phyloP scores from a whole-genome alignment of 2,113 vertebrate genomes.

The Girardinichthys multiradiatus region DNA sequence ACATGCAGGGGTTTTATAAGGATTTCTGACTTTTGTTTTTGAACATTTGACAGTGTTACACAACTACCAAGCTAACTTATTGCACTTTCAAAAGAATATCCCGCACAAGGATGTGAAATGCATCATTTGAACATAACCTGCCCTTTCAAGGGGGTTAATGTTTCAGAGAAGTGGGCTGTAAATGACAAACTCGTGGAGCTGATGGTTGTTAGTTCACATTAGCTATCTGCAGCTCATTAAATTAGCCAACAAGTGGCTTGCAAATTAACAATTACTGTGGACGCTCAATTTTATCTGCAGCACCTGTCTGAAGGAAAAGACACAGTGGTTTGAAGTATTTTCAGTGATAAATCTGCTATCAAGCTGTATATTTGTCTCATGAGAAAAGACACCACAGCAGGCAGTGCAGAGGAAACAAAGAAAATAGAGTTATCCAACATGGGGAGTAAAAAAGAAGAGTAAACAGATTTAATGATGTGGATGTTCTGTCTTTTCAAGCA shows the following conservation, averaged over 20 bases:
- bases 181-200: not conserved
- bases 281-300: not conserved
- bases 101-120: not conserved
- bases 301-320: not conserved
- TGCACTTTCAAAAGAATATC: not conserved
- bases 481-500: slow-evolving; percentile 1
- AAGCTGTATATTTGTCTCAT: not conserved
- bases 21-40: not conserved
- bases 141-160: not conserved
- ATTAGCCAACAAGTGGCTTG: not conserved
- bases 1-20: not conserved
- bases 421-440: not conserved
- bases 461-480: slow-evolving; percentile 16
- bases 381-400: not conserved
- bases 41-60: not conserved
- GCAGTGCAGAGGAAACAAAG: not conserved
- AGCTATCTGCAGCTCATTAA: not conserved
- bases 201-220: not conserved
- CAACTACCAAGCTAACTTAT: not conserved
- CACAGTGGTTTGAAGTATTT: not conserved
- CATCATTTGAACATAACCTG: not conserved
- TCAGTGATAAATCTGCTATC: not conserved
- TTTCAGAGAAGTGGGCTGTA: not conserved
- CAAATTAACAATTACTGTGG: not conserved
- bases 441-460: not conserved